A percentile compares a stretch with the other conserved stretches of the same genome.
These are phyloP conservation scores for Neuroterus valhalla DNA, from an alignment of 1,140 invertebrate genomes.

Conservation along the genomic window DNA sequence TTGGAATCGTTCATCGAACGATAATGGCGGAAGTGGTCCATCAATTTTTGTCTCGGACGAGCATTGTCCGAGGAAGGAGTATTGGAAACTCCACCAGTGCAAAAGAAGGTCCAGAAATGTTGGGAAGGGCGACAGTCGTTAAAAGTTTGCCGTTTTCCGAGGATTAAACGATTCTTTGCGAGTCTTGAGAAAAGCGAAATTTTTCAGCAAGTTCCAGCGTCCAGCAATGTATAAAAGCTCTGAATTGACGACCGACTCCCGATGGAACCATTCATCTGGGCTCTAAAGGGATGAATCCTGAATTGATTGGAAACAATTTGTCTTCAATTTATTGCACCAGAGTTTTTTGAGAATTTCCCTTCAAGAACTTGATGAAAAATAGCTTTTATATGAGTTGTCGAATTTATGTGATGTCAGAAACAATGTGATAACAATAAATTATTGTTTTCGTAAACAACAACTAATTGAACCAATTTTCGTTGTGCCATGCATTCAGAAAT, in stretches of 20 bases:
- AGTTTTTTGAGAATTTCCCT: slow-evolving; percentile 25
- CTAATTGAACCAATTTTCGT: too few relatives aligned
- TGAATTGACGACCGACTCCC: slow-evolving; percentile 37
- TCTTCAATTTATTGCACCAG: slow-evolving; percentile 44
- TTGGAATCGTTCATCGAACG: slow-evolving; percentile 46
- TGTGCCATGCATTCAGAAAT: too few relatives aligned
- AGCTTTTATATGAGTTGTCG: slow-evolving; percentile 9
- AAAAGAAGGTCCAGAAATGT: slow-evolving; percentile 41
- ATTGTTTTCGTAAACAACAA: too few relatives aligned
- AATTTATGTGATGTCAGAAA: neutral
- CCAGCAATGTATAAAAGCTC: slow-evolving; percentile 35
- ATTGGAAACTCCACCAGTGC: slow-evolving; percentile 38
- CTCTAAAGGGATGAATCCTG: neutral
- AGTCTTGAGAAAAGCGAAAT: slow-evolving; percentile 42
- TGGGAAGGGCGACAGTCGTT: slow-evolving; percentile 46
- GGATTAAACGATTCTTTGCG: slow-evolving; percentile 50
- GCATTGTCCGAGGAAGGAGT: slow-evolving; percentile 47
- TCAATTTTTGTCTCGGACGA: slow-evolving; percentile 52
- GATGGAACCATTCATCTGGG: slow-evolving; percentile 43
- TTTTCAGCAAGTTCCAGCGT: slow-evolving; percentile 47
- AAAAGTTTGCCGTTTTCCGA: slow-evolving; percentile 59
- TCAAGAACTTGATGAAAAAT: slow-evolving; percentile 2
- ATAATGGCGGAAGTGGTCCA: slow-evolving; percentile 52
- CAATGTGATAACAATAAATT: too few relatives aligned
- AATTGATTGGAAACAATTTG: slow-evolving; percentile 44